Base-by-base conservation (phyloP, 1,140 invertebrate species). In the Streblospio benedicti region DNA sequence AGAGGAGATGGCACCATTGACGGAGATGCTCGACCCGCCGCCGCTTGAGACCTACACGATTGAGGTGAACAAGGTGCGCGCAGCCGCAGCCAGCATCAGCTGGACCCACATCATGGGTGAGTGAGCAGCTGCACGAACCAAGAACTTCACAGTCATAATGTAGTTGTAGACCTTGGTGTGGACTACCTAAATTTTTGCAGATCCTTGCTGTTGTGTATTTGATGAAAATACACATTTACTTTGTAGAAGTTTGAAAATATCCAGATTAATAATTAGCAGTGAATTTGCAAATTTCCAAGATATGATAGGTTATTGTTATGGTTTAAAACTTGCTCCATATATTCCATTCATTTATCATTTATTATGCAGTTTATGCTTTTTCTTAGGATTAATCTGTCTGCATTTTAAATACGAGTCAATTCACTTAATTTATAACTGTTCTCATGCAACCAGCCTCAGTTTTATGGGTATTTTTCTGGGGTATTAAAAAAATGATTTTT, bases 21-120 rank as follows among this genome's bases (percentile, higher is more conserved):
- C 69, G 23, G 73, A 75, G 47, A 67, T 67, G 2, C 68, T 72
- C 53, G 73, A 76, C 57, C 71, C 69, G 31, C 63, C 69, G 27
- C 31, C 23, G 30, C 62, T 67, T 14, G 71, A 74, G 43, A 71
- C 68, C 14, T 76, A 76, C 62, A 70, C 72, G 1, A 71, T 73
- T 54, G 65, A 74, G 55, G 44, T 76, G 14, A 61, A 64, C 32
- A 70, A 68, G 49, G 62, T 68, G 6, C 68, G 65, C 28, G 61
- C 60, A 4, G 66, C 63, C 12, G 67, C 71, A 1, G 63, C 59
- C 16, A 70, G 71, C 27, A 60, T 76, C 23, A 69, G 67, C 38
- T 75, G 72, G 73, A 71, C 73, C 49, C 73, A 74, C 55, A 60
- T 75, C 33, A 60, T 76, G 44, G 73, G 74, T 76, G 61, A 44